phyloP scores from a whole-genome alignment of 2,797 vertebrate species.

The Leucoraja ocellata region DNA sequence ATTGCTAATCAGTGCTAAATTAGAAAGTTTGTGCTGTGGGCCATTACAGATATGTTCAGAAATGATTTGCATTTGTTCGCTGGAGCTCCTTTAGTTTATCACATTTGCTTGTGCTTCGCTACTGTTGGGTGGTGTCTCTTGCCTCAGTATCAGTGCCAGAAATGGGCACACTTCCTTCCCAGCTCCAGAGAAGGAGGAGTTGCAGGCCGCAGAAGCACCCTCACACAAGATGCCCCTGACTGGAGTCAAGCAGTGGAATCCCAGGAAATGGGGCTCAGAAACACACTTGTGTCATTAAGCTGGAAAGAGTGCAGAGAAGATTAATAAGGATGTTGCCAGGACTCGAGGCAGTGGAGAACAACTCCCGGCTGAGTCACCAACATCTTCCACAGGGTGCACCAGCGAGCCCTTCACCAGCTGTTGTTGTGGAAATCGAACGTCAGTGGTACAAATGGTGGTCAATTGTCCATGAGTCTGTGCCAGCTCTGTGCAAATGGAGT shows the following conservation, averaged over 20 bases:
- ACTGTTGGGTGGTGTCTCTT: background rate
- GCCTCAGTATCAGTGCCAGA: background rate
- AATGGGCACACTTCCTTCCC: background rate
- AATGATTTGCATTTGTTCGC: conserved; percentile 5
- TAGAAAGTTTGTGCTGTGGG: background rate
- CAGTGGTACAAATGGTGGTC: no score
- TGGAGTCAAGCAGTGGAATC: background rate
- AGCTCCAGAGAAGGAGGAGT: background rate
- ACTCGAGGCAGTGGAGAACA: no score
- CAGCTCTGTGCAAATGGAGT: no score
- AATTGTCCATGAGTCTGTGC: no score
- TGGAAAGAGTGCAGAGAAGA: no score
- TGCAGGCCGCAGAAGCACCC: background rate
- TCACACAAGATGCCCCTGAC: background rate
- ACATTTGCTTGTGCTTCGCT: background rate
- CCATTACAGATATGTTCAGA: background rate
- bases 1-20: conserved; percentile 15
- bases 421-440: no score
- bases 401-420: no score
- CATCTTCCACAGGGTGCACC: no score
- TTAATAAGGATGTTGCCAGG: no score
- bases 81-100: background rate
- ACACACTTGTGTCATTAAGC: no score
- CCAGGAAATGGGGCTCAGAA: no score
- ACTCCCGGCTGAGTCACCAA: no score